Base-by-base conservation (phyloP, 1,140 invertebrate genomes). In the Hyphantria cunea region DNA sequence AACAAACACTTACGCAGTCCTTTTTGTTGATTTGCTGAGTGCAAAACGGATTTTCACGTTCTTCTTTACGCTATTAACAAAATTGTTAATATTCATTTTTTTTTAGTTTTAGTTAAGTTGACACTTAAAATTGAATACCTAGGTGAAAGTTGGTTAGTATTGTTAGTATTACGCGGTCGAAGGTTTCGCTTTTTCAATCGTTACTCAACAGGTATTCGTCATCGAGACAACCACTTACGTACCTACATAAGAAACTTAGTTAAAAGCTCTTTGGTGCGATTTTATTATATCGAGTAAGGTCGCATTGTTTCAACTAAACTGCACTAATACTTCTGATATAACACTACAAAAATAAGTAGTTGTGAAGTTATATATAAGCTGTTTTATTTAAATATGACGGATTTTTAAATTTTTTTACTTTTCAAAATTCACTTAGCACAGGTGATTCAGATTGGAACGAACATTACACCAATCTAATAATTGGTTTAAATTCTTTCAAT, bases 141-240 rank as follows among this genome's bases (percentile, higher is more conserved):
- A 25, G 71, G 85, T 84, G 85, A 88, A 88, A 88, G 85, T 82
- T 84, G 72, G 78, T 77, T 70, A 76, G 72, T 68, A 80, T 78
- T 77, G 79, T 72, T 71, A 79, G 73, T 72, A 76, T 76, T 75
- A 75, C 70, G 73, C 75, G 68, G 75, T 60, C 70, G 72, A 88
- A 88, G 82, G 83, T 86, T 84, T 86, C 83, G 80, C 80, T 87
- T 84, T 84, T 86, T 82, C 80, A 82, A 80, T 78, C 74, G 32
- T 60, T 83, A 82, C 80, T 80, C 78, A 86, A 86, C 71, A 82
- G 69, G 70, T 76, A 78, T 81, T 80, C 80, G 81, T 84, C 83
- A 84, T 82, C 76, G 58, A 70, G 58, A 56, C 61, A 51, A 60
- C 59, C 48, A 63, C 33, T 49, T 62, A 37, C 41, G 37, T 62